phyloP scores from a whole-genome alignment of 2,888 invertebrate species.

The Orthonychiurus folsomi region DNA sequence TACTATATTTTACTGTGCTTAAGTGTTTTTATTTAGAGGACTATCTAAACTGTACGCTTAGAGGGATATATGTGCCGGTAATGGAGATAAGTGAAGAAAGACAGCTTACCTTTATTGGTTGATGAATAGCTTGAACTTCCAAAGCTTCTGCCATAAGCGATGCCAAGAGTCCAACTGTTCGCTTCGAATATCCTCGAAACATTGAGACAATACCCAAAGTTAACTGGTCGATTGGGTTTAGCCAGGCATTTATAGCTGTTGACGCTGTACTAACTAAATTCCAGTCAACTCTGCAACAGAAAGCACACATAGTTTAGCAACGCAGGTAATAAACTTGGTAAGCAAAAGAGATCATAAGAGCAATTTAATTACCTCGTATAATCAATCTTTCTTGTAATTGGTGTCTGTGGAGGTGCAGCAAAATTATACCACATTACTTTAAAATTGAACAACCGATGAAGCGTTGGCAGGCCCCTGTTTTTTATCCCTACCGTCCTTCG shows the following conservation, averaged over 20 bases:
- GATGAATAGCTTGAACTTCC: constrained; percentile 75
- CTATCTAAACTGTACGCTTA: too few species aligned
- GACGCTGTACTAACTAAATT: constrained; percentile 90
- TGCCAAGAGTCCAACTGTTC: constrained; percentile 78
- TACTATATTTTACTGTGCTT: too few species aligned
- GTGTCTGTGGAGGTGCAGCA: constrained; percentile 89
- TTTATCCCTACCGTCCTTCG: constrained; percentile 46
- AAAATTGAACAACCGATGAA: constrained; percentile 76
- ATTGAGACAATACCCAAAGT: constrained; percentile 74
- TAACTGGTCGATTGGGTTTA: constrained; percentile 87
- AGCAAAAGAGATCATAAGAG: constrained; percentile 8
- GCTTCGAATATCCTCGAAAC: constrained; percentile 66
- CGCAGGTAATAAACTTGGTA: too few species aligned
- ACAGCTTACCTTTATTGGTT: constrained; percentile 59
- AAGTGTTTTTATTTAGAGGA: too few species aligned
- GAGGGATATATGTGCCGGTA: too few species aligned
- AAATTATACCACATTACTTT: constrained; percentile 94
- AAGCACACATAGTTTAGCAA: too few species aligned
- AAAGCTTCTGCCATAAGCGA: constrained; percentile 91
- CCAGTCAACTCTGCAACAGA: constrained; percentile 82
- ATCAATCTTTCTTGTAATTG: constrained; percentile 87
- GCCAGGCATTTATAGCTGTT: constrained; percentile 95
- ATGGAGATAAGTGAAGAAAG: not conserved
- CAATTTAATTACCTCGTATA: constrained; percentile 61
- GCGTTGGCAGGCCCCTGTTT: constrained; percentile 43